phyloP scores from a whole-genome alignment of 2,797 vertebrate genomes.

The Chloroceryle amazona region DNA sequence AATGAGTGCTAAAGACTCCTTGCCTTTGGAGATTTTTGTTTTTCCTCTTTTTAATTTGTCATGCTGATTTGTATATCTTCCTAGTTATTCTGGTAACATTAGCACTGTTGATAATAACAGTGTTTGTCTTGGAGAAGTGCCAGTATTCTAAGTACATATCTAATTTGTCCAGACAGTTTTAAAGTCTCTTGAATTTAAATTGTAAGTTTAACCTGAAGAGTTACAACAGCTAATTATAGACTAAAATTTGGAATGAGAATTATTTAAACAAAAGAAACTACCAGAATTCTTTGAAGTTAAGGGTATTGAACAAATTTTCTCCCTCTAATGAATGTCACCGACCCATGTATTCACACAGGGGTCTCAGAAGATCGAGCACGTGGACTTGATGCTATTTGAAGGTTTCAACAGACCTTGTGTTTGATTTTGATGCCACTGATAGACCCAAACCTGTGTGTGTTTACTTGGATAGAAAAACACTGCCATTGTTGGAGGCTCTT shows the following conservation, averaged over 20 bases:
- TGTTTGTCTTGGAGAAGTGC: conserved; percentile 63
- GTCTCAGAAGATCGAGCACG: background rate
- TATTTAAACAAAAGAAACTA: background rate
- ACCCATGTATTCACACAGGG: background rate
- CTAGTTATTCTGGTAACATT: conserved; percentile 61
- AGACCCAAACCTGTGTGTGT: background rate
- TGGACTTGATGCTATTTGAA: background rate
- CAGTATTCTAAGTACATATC: conserved; percentile 52
- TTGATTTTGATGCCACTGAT: background rate
- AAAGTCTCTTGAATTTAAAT: conserved; percentile 62
- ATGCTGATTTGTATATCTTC: conserved; percentile 64
- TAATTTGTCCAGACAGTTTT: conserved; percentile 71
- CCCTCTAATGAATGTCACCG: background rate
- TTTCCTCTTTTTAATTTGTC: conserved; percentile 71
- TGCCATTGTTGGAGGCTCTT: background rate
- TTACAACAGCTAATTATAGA: conserved; percentile 29
- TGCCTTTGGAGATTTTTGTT: conserved; percentile 51
- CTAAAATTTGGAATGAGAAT: conserved; percentile 2
- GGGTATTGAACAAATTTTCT: background rate
- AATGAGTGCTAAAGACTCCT: conserved; percentile 59
- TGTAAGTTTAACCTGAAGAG: conserved; percentile 40
- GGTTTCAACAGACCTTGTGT: background rate
- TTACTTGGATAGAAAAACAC: background rate
- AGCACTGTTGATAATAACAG: conserved; percentile 65
- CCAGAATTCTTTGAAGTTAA: background rate